Conservation (phyloP, 2,797 vertebrate genomes). For the Trachurus trachurus region DNA sequence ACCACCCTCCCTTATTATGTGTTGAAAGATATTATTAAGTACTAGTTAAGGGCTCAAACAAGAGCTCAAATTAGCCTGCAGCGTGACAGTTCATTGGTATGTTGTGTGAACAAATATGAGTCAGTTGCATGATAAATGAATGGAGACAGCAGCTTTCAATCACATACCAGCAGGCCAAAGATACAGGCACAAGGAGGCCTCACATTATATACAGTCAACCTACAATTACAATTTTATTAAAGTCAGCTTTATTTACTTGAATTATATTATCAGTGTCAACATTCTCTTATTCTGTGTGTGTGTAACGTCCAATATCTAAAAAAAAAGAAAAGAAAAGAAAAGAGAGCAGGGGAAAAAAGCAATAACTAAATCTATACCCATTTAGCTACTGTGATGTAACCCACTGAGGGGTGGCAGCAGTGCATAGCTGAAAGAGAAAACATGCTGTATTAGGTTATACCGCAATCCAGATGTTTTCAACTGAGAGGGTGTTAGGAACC, state of each 20-base stretch:
- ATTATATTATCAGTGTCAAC: neutral
- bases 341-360: too few species aligned
- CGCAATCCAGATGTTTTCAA: too few species aligned
- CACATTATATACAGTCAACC: neutral
- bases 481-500: neutral
- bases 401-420: neutral
- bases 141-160: slow-evolving; percentile 10
- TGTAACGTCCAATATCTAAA: neutral
- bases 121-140: neutral
- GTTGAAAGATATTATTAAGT: slow-evolving; percentile 26
- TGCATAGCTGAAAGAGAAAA: slow-evolving; percentile 1
- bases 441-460: neutral
- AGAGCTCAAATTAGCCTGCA: slow-evolving; percentile 12
- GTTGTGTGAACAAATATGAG: slow-evolving; percentile 8
- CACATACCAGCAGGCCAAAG: neutral
- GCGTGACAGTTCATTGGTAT: slow-evolving; percentile 25
- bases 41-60: slow-evolving; percentile 6
- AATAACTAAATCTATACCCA: neutral
- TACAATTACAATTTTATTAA: slow-evolving; percentile 20
- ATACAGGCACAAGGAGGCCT: neutral
- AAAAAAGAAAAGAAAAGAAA: neutral
- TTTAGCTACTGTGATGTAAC: neutral
- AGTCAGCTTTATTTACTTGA: slow-evolving; percentile 9
- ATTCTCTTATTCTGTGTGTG: neutral
- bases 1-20: slow-evolving; percentile 7